Evolutionary conservation across 2,113 vertebrate species (phyloP), one percentile per base, ranked within the genome.

Genomic region (Callionymus lyra): DNA sequence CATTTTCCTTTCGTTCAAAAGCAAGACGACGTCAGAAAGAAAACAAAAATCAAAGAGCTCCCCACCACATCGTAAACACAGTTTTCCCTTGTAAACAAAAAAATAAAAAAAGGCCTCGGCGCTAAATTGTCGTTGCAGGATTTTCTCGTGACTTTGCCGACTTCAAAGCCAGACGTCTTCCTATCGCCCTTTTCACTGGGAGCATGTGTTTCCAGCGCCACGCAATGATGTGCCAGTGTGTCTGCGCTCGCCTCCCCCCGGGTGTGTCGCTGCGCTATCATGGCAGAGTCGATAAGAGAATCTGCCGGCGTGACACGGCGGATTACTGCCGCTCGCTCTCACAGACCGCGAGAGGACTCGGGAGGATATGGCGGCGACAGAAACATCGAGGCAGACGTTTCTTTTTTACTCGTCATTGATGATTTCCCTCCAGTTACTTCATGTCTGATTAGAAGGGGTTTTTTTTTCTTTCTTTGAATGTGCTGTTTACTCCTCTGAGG

Each of bases 311-410:
- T 78, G 75, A 77, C 80, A 74, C 65, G 60, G 58, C 70, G 46
- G 57, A 77, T 84, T 80, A 81, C 34, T 74, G 68, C 70, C 52
- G 67, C 76, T 68, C 69, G 68, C 41, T 52, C 58, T 65, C 68
- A 63, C 38, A 35, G 11, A 50, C 38, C 43, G 37, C 1, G 56
- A 65, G 48, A 54, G 21, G 45, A 40, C 48, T 42, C 17, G 1
- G 52, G 54, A 69, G 53, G 46, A 42, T n/a, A 54, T 12, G 38
- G 47, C 45, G 16, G 45, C 12, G 67, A 61, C 68, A 63, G 50
- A 63, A 50, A 57, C 4, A 41, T 32, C 53, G 48, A 36, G 6
- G 38, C 31, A 42, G 27, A 56, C 53, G 50, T 63, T 40, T 67
- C 50, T 42, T 27, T 27, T 47, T 35, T 42, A 14, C 47, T 17